Evolutionary conservation across 2,113 vertebrate species (phyloP).

Genomic region (Lophius piscatorius): DNA sequence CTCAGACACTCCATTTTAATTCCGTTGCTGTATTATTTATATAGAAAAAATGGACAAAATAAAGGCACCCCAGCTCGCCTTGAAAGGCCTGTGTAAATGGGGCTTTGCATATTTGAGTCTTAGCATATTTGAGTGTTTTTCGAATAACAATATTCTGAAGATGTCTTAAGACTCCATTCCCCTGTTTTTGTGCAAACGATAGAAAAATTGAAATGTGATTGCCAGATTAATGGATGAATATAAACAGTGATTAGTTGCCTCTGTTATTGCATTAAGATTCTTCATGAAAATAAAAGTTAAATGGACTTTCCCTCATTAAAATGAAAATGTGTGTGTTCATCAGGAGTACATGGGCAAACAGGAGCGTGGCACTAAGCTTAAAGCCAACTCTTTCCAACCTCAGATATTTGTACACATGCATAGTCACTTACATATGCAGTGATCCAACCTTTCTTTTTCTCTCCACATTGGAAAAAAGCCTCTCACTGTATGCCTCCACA

Average conservation of each 20-base stretch:
- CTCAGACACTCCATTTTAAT: no score
- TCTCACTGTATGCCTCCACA: constrained; percentile 32
- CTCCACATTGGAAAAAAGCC: constrained; percentile 24
- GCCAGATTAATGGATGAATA: not conserved
- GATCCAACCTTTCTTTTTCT: constrained; percentile 7
- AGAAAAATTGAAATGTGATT: not conserved
- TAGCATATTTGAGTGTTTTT: no score
- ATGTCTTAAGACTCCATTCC: no score
- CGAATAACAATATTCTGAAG: no score
- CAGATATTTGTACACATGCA: constrained; percentile 10
- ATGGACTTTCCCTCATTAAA: not conserved
- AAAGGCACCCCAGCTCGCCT: no score
- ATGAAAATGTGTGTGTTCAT: not conserved
- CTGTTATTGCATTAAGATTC: not conserved
- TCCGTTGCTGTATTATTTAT: no score
- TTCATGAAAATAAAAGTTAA: not conserved
- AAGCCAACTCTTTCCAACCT: constrained; percentile 11
- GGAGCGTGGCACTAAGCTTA: constrained; percentile 1
- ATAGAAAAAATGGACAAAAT: no score
- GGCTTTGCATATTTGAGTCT: no score
- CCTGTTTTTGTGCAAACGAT: no score
- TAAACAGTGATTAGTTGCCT: not conserved
- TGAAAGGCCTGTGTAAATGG: no score
- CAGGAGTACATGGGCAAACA: not conserved
- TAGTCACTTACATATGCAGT: constrained; percentile 5